phyloP scores from a whole-genome alignment of 2,113 vertebrate genomes.

The Litocranius walleri region DNA sequence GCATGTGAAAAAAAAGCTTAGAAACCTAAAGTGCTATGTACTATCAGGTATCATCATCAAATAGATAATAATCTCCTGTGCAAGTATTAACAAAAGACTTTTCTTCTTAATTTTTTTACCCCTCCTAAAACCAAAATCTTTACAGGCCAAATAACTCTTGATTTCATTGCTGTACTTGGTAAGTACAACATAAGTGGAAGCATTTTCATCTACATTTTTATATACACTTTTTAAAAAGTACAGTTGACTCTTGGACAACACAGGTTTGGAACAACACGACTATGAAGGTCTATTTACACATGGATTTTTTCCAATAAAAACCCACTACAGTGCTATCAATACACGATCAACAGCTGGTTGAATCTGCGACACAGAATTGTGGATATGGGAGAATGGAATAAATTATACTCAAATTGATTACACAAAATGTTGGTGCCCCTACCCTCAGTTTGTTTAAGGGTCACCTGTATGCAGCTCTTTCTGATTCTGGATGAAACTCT shows the following conservation, averaged over 20 bases:
- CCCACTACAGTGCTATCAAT: not conserved
- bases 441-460: not conserved
- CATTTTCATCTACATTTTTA: constrained; percentile 28
- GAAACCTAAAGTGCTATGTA: not conserved
- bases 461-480: not conserved
- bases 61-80: not conserved
- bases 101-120: not conserved
- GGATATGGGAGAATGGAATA: not conserved
- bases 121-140: not conserved
- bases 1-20: not conserved
- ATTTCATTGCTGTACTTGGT: constrained; percentile 19
- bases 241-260: not conserved
- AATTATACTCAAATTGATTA: not conserved
- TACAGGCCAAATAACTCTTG: not conserved
- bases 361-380: not conserved
- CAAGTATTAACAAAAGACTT: constrained; percentile 13
- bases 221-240: not conserved
- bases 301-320: not conserved
- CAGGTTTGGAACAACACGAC: not conserved
- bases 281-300: not conserved
- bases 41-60: not conserved
- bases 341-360: not conserved
- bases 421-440: too few species aligned
- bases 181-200: not conserved
- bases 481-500: not conserved